Base-by-base conservation (phyloP, 2,888 invertebrate species). In the Ectemnius lituratus region DNA sequence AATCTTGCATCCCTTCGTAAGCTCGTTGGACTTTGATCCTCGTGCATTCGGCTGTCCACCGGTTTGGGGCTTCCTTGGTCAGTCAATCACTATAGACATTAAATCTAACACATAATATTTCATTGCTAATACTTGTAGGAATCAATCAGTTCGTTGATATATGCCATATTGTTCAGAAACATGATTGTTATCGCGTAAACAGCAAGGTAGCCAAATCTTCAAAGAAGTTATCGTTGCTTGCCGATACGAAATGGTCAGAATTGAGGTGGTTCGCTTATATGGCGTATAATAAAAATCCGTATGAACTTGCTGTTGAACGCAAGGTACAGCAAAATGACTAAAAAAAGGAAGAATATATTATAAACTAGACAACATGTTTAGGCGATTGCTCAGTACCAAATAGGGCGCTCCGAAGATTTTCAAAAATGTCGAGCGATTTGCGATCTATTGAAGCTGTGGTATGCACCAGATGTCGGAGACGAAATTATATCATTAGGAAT, bases 11-110 rank as follows among this genome's bases (percentile, higher is more conserved):
- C 70, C 75, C 8, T 72, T 81, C 14, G 59, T 75, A 16, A 87
- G 89, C 46, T 84, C 89, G 28, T 84, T 91, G 28, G 90, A 92
- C 83, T 86, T 93, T 13, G 91, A 92, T 0, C 78, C 92, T 70
- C 88, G 88, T 80, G 91, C 92, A 81, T 92, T 94, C 82, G 92
- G 92, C 84, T 93, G 93, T 68, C 93, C 94, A 8, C 93, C 94
- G 45, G 94, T 94, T 4, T 94, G 94, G 94, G 94, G 94, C 8
- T 94, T 93, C 79, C 90, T 93, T 58, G 86, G 86, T 84, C 61
- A 13, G 74, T 76, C 47, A 18, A 23, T 6, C 23, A 62, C 27
- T 45, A 37, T 47, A 62, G 3, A 2, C 8, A 58, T 47, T 52
- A 4, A 59, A 57, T n/a, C 11, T 16, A 5, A 16, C 52, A 52